Evolutionary conservation across 2,797 vertebrate genomes (phyloP).

Genomic region (Falco berigora): DNA sequence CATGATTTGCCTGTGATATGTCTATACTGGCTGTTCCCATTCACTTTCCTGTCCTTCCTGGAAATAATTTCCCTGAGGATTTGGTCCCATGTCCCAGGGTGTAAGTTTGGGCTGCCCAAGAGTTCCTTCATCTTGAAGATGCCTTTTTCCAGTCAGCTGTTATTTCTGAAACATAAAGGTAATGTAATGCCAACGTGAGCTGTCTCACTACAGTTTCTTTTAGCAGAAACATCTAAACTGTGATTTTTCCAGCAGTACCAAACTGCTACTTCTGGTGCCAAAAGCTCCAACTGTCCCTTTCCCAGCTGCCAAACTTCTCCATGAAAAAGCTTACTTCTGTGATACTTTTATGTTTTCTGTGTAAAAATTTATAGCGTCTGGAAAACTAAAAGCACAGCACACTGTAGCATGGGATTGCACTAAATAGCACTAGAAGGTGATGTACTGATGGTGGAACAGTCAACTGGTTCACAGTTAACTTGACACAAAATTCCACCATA

Average conservation of each 20-base stretch:
- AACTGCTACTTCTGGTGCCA: conserved; percentile 3
- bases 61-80: not conserved
- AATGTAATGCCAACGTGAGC: not conserved
- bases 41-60: not conserved
- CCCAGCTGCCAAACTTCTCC: not conserved
- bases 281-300: conserved; percentile 39
- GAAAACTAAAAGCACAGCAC: not conserved
- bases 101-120: not conserved
- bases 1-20: not conserved
- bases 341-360: not conserved
- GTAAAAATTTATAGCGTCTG: not conserved
- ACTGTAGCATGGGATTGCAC: not conserved
- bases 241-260: conserved; percentile 1
- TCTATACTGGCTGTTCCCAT: not conserved
- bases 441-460: not conserved
- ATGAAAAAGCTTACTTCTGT: not conserved
- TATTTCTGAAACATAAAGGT: not conserved
- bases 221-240: not conserved
- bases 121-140: not conserved
- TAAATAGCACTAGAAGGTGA: not conserved
- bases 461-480: not conserved
- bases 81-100: not conserved
- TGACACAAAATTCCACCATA: not conserved
- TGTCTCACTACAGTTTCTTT: not conserved
- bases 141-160: not conserved